Evolutionary conservation across 2,113 vertebrate species (phyloP).

Genomic region (Himantopus leucocephalus): DNA sequence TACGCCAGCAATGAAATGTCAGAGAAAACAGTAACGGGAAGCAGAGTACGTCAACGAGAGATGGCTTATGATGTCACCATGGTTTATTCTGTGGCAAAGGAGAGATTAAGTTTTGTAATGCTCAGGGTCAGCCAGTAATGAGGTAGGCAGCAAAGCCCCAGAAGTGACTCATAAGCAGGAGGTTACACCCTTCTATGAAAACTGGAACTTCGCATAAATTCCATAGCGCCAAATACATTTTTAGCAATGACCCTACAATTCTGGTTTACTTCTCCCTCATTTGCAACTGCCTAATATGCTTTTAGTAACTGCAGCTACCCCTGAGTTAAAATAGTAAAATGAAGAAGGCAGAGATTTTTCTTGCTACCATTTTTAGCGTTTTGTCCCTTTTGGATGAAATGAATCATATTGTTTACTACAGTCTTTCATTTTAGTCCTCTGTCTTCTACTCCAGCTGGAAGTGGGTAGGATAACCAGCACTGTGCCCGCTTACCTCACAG

Average conservation of each 20-base stretch:
- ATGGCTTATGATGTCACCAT: neutral
- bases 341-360: neutral
- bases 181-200: neutral
- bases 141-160: slow-evolving; percentile 26
- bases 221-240: neutral
- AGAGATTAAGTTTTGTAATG: neutral
- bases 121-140: slow-evolving; percentile 31
- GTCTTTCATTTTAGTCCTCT: neutral
- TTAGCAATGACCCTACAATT: neutral
- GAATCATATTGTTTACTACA: slow-evolving; percentile 31
- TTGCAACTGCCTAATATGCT: neutral
- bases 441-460: slow-evolving; percentile 15
- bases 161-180: slow-evolving; percentile 11
- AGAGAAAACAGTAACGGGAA: neutral
- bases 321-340: neutral
- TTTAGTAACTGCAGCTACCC: neutral
- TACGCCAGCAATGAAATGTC: neutral
- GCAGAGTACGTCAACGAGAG: neutral
- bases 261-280: neutral
- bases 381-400: slow-evolving; percentile 8
- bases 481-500: neutral
- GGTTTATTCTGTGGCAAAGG: neutral
- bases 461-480: neutral
- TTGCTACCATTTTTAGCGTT: neutral
- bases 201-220: neutral